Base-by-base conservation (phyloP, 2,113 vertebrate species). In the Psittacara wagleri region DNA sequence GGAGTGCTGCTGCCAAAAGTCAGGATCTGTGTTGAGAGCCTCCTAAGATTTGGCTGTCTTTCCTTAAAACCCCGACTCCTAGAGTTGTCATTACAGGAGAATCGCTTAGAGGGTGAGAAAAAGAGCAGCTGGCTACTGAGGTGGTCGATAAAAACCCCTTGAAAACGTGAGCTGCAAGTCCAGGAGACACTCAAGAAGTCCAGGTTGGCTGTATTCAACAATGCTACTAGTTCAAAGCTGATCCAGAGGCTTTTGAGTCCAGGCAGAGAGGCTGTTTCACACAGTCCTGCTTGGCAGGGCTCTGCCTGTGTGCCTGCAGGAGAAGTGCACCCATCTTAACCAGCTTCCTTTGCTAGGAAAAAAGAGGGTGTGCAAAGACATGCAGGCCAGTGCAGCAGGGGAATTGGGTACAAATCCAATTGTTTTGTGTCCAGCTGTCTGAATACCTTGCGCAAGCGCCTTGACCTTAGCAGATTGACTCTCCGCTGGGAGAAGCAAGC, bases 51-150 rank as follows among this genome's bases (percentile, higher is more conserved):
- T 90, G 91, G 41, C 92, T 81, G 64, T 48, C 41, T 92, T 81
- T 94, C 33, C 63, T 57, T 85, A 86, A 88, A 93, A 79, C 44
- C 83, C 69, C 83, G 52, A 67, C 72, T 77, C 44, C 92, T 92
- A 94, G 86, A 88, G 73, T 66, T 94, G 69, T 92, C 64, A 2
- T 96, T 96, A 91, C 57, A 73, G 90, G 62, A 90, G 70, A 79
- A 82, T 83, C 27, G 4, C 64, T 92, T 85, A 52, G 46, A 81
- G 54, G 17, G 64, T 66, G 61, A 92, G 76, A 70, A 86, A 43
- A 77, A 51, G 49, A 67, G 61, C 15, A 25, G 57, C 68, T 94
- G n/a, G 13, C 46, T 90, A 37, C 77, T 1, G 23, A 75, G 64
- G 76, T 80, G 44, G 43, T 92, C 72, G 66, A 49, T 77, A 62